Percentiles rank a stretch among this genome's conserved stretches.
phyloP scores from a whole-genome alignment of 2,797 vertebrate species.

The Tragelaphus eurycerus region DNA sequence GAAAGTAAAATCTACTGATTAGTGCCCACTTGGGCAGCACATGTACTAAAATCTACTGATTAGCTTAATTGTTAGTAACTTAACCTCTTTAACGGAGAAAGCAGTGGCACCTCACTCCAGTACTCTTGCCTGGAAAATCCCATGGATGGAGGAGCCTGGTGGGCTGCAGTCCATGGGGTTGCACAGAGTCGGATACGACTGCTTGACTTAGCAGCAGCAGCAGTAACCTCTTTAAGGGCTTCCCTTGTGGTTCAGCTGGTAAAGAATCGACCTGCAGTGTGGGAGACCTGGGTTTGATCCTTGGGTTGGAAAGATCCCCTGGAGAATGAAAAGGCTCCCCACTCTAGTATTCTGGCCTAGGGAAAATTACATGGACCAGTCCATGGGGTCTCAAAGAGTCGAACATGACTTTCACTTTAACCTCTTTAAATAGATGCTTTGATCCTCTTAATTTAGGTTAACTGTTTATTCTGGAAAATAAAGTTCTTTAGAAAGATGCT shows the following conservation, averaged over 20 bases:
- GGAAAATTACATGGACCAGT: not conserved
- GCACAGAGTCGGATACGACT: rapidly evolving
- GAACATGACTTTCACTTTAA: not conserved
- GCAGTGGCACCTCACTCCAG: no score
- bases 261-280: not conserved
- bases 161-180: not conserved
- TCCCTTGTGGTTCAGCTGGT: not conserved
- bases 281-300: not conserved
- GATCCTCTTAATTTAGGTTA: not conserved
- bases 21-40: not conserved
- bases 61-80: slow-evolving; percentile 7
- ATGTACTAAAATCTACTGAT: not conserved
- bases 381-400: not conserved
- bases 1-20: slow-evolving; percentile 27
- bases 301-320: not conserved
- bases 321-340: not conserved
- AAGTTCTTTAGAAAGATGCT: slow-evolving; percentile 24
- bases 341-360: not conserved
- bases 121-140: no score
- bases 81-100: not conserved
- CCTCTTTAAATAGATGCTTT: slow-evolving; percentile 4
- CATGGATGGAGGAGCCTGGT: no score
- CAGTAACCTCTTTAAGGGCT: not conserved
- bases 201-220: not conserved
- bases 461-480: slow-evolving; percentile 41